Evolutionary conservation across 2,888 invertebrate species (phyloP).

Genomic region (Phortica magna): DNA sequence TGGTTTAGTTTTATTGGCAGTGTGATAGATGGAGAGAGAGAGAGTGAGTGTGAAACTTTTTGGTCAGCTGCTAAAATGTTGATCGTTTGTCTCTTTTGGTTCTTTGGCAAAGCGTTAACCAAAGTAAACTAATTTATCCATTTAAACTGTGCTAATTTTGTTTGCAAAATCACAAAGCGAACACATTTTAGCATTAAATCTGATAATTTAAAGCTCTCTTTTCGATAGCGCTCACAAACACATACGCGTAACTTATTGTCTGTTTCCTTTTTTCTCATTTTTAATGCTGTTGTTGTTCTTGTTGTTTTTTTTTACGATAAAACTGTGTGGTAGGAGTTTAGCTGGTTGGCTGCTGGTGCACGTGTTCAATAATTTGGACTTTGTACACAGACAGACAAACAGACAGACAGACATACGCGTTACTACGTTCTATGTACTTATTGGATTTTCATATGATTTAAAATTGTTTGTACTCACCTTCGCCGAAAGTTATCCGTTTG

Average conservation of each 20-base stretch:
- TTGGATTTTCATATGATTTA: too few relatives aligned
- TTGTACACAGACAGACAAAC: neutral
- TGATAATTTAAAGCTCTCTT: neutral
- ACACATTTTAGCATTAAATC: neutral
- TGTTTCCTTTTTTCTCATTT: neutral
- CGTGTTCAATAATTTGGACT: neutral
- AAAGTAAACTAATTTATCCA: neutral
- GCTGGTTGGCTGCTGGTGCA: neutral
- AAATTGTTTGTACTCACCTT: slow-evolving; percentile 12
- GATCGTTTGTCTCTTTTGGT: neutral
- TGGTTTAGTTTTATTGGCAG: neutral
- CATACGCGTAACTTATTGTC: neutral
- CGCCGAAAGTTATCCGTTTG: slow-evolving; percentile 75
- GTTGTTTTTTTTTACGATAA: neutral
- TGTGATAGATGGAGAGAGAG: neutral
- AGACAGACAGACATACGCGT: neutral
- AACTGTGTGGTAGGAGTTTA: too few relatives aligned
- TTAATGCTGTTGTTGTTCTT: neutral
- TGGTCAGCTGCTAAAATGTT: neutral
- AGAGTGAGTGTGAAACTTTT: neutral
- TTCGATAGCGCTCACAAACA: neutral
- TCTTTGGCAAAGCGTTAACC: neutral
- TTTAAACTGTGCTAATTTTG: neutral
- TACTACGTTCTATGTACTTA: neutral
- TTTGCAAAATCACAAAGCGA: slow-evolving; percentile 11